Percentiles rank a stretch among this genome's conserved stretches.
Evolutionary conservation across 2,888 invertebrate genomes (phyloP).

Genomic region (Lordiphosa fenestrarum): DNA sequence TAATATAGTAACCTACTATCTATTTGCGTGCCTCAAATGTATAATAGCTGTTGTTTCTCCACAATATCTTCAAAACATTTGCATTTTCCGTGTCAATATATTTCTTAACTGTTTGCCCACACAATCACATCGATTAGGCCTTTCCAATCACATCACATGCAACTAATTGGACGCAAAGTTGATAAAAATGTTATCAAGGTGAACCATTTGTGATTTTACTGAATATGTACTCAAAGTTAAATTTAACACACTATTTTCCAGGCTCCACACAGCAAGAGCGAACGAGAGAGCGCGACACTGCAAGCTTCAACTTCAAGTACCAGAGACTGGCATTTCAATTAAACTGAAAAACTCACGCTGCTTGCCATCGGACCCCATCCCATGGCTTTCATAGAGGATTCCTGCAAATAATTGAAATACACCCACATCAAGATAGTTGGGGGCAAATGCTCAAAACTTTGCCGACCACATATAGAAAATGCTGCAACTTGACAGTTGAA

Average conservation of each 20-base stretch:
- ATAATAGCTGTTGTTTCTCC: no score
- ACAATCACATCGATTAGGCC: not conserved
- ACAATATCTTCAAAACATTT: no score
- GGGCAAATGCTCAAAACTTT: constrained; percentile 31
- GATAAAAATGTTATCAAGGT: constrained; percentile 24
- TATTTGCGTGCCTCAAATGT: no score
- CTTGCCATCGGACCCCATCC: not conserved
- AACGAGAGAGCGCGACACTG: no score
- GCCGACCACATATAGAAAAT: constrained; percentile 30
- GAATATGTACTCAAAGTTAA: constrained; percentile 11
- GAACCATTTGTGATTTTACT: constrained; percentile 13
- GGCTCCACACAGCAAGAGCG: no score
- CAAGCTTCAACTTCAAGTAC: constrained; percentile 18
- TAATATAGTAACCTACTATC: no score
- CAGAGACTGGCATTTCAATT: constrained; percentile 60
- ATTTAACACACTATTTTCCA: constrained; percentile 7
- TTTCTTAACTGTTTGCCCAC: not conserved
- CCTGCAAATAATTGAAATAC: constrained; percentile 67
- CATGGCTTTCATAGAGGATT: constrained; percentile 31
- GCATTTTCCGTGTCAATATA: not conserved
- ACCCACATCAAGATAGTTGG: constrained; percentile 40
- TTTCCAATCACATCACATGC: constrained; percentile 36
- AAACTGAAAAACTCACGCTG: constrained; percentile 47
- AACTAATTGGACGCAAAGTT: constrained; percentile 26
- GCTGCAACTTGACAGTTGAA: constrained; percentile 42